phyloP scores from a whole-genome alignment of 2,888 invertebrate species.

The Oscheius sp. region DNA sequence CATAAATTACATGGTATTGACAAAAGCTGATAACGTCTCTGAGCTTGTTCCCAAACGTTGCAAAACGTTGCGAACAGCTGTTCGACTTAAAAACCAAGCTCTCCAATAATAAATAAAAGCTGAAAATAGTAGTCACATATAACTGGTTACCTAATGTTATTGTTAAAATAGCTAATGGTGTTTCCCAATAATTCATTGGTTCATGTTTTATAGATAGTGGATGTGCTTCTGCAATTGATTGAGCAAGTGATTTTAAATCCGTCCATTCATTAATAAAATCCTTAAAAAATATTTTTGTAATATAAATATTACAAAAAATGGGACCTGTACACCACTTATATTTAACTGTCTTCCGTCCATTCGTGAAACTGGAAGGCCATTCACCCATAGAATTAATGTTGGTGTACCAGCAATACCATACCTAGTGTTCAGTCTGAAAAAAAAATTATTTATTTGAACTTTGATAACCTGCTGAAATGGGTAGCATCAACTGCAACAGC shows the following conservation, averaged over 20 bases:
- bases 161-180: background rate
- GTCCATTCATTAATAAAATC: constrained; percentile 20
- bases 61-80: background rate
- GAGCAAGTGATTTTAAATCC: background rate
- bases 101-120: background rate
- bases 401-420: constrained; percentile 91
- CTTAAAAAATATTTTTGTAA: background rate
- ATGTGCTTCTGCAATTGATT: background rate
- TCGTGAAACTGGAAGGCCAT: constrained; percentile 84
- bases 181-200: background rate
- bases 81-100: background rate
- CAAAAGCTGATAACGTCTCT: constrained; percentile 1
- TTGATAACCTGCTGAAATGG: constrained; percentile 78
- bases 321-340: background rate
- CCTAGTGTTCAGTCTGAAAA: constrained; percentile 80
- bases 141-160: background rate
- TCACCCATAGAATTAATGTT: constrained; percentile 86
- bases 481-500: constrained; percentile 86
- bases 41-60: constrained; percentile 6
- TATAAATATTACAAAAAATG: background rate
- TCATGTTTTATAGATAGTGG: background rate
- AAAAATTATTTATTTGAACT: background rate
- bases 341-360: constrained; percentile 75
- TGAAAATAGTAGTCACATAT: background rate
- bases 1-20: constrained; percentile 5